Evolutionary conservation across 2,797 vertebrate genomes (phyloP), one percentile per base, ranked within the genome.

Genomic region (Heterohyrax brucei): DNA sequence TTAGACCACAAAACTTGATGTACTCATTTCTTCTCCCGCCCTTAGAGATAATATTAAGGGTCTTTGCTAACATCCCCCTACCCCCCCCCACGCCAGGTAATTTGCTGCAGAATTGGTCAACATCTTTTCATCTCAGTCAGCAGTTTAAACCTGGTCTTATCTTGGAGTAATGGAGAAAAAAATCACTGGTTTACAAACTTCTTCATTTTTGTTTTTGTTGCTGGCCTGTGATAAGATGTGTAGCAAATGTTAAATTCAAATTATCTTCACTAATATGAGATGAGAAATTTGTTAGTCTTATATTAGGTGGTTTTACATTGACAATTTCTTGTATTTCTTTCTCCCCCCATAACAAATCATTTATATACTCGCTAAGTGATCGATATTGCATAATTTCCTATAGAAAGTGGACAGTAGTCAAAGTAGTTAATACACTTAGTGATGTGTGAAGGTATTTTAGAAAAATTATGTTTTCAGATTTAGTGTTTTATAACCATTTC

Each of bases 311-410:
- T 73, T 80, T n/a, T 26, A 68, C 64, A 7, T 44, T n/a, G 66
- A 73, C 22, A 4, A 61, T 95, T 93, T 87, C 48, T 93, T 90
- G 1, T 77, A 81, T 91, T 72, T 87, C 24, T 91, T 81, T 28
- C 6, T 68, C n/a, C 85, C 13, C 24, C 3, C 44, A 48, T 22
- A 48, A 3, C 82, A 39, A 39, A 7, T 83, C 46, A 7, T 62
- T 48, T 68, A 62, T 73, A 88, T 62, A 68, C 16, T 87, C 79
- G 16, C 73, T 85, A 50, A 44, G 46, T 53, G 70, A 82, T 85
- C 22, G 21, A 66, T 18, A 73, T 3, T 79, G n/a, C 21, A 5
- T 26, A 33, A 80, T 76, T 86, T 89, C 1, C 19, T 84, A 13
- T 56, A 39, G 39, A 39, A 39, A 39, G 39, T 39, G 39, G 39